Evolutionary conservation across 2,113 vertebrate species (phyloP).

Genomic region (Arizona elegans): DNA sequence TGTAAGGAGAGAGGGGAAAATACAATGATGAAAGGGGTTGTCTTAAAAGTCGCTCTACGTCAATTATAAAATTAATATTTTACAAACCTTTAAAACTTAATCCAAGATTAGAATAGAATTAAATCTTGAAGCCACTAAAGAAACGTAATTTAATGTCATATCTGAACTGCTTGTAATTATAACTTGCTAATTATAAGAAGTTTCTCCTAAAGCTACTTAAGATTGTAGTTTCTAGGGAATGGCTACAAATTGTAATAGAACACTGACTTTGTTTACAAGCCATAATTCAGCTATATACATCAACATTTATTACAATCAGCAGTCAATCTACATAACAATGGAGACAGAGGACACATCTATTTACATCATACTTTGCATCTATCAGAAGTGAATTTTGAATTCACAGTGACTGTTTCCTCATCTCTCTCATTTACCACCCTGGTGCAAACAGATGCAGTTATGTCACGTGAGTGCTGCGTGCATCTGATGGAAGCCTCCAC

Average conservation of each 20-base stretch:
- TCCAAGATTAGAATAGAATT: neutral
- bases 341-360: neutral
- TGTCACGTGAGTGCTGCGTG: neutral
- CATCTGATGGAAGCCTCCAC: neutral
- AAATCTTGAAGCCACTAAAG: neutral
- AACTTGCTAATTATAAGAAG: neutral
- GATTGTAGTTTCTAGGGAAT: neutral
- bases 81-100: neutral
- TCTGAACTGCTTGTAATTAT: neutral
- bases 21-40: neutral
- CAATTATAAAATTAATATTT: neutral
- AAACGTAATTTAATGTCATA: neutral
- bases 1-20: constrained; percentile 19
- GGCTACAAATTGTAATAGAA: neutral
- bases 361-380: neutral
- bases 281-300: neutral
- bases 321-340: neutral
- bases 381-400: too few relatives aligned
- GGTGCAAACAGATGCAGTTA: neutral
- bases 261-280: neutral
- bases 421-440: neutral
- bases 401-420: neutral
- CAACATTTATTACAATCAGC: neutral
- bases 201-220: neutral
- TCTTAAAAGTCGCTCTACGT: neutral